phyloP scores from a whole-genome alignment of 2,797 vertebrate species.

The Gobio occitaniae region DNA sequence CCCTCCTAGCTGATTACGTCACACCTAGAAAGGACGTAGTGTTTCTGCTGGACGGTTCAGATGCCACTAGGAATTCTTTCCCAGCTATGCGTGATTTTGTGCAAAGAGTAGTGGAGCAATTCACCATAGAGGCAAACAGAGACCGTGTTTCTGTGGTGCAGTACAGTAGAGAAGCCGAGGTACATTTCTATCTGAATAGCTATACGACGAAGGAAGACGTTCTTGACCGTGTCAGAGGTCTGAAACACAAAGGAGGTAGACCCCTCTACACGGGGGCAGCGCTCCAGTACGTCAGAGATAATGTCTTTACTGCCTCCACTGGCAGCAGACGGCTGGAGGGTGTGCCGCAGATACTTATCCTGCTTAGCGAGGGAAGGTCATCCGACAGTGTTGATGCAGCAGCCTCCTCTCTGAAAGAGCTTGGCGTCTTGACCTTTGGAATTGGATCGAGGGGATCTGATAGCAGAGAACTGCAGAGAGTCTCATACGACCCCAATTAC shows the following conservation, averaged over 20 bases:
- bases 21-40: not conserved
- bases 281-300: conserved; percentile 77
- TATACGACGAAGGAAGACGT: conserved; percentile 62
- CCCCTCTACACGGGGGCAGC: conserved; percentile 77
- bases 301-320: conserved; percentile 54
- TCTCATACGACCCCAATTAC: conserved; percentile 58
- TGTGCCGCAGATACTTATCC: conserved; percentile 58
- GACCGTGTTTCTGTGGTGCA: conserved; percentile 79
- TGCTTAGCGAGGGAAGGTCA: conserved; percentile 29
- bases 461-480: conserved; percentile 61
- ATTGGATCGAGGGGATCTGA: conserved; percentile 73
- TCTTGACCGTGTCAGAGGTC: conserved; percentile 66
- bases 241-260: conserved; percentile 77
- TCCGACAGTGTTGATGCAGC: conserved; percentile 44
- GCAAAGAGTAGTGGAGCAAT: conserved; percentile 78
- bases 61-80: conserved; percentile 80
- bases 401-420: conserved; percentile 51
- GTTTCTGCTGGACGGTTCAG: conserved; percentile 80
- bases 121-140: conserved; percentile 78
- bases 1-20: conserved; percentile 41
- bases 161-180: conserved; percentile 77
- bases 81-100: conserved; percentile 78
- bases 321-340: conserved; percentile 48
- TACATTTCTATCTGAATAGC: conserved; percentile 47
- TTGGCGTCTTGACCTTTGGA: conserved; percentile 48